These are phyloP conservation scores for Mesaphorura yosii DNA, from an alignment of 1,140 invertebrate species.

Conservation along the genomic window DNA sequence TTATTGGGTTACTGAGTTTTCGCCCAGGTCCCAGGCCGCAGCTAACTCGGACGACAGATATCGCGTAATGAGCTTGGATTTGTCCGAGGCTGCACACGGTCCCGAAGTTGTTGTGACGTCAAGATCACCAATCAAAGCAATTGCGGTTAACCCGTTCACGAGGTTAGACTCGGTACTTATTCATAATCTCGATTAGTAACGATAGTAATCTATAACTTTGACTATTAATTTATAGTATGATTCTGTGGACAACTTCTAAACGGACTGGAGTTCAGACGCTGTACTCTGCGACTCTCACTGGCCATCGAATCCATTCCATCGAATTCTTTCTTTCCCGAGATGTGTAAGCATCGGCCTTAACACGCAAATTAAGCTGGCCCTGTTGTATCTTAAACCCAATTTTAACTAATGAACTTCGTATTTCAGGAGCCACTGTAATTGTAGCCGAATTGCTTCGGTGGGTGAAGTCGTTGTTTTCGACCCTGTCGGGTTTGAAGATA, in stretches of 20 bases:
- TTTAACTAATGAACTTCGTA: too few relatives aligned
- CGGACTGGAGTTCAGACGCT: conserved; percentile 15
- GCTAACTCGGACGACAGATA: too few relatives aligned
- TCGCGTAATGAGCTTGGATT: conserved; percentile 6
- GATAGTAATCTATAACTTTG: not conserved
- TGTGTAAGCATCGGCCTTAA: too few relatives aligned
- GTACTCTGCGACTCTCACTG: conserved; percentile 9
- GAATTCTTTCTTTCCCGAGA: conserved; percentile 17
- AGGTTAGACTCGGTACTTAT: conserved; percentile 36
- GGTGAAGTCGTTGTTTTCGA: conserved; percentile 22
- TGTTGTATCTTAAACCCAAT: too few relatives aligned
- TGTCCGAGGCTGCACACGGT: conserved; percentile 27
- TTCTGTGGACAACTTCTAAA: conserved; percentile 23
- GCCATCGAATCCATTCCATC: not conserved
- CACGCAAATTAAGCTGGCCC: too few relatives aligned
- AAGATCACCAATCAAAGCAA: conserved; percentile 41
- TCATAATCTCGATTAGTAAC: not conserved
- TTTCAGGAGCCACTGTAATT: conserved; percentile 22
- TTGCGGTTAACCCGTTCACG: conserved; percentile 58
- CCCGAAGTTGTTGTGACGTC: conserved; percentile 35
- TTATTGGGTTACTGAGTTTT: conserved; percentile 47
- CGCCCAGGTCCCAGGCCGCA: too few relatives aligned
- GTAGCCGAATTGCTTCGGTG: conserved; percentile 9
- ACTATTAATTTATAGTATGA: not conserved
- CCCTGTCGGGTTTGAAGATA: conserved; percentile 7